Evolutionary conservation across 2,888 invertebrate genomes (phyloP).

Genomic region (Ormyrus nitidulus): DNA sequence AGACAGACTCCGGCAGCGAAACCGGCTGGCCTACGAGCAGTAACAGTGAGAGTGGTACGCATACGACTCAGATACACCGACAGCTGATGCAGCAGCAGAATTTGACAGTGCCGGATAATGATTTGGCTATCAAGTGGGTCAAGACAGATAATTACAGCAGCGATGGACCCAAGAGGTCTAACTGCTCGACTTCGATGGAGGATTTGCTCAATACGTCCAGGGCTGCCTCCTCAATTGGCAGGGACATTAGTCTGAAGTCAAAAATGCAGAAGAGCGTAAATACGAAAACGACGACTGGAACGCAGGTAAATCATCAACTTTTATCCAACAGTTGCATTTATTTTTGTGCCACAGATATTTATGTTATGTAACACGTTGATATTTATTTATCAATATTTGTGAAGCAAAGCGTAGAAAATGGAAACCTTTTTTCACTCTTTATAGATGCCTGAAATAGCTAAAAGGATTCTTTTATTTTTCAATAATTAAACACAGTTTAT

Average conservation of each 20-base stretch:
- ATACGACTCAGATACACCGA: constrained; percentile 68
- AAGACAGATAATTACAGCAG: constrained; percentile 66
- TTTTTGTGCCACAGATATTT: too few species aligned
- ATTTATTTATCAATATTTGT: too few species aligned
- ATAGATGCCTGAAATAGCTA: too few species aligned
- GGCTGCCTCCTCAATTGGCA: constrained; percentile 64
- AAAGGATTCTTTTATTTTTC: background rate
- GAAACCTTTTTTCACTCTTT: too few species aligned
- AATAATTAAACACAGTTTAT: background rate
- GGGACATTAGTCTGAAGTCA: constrained; percentile 8
- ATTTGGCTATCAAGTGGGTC: constrained; percentile 73
- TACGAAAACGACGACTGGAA: constrained; percentile 49
- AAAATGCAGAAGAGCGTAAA: constrained; percentile 5
- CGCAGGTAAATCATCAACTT: constrained; percentile 60
- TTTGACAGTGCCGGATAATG: constrained; percentile 62
- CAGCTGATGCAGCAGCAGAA: constrained; percentile 59
- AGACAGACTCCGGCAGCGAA: constrained; percentile 82
- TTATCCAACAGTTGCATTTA: too few species aligned
- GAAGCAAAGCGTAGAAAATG: too few species aligned
- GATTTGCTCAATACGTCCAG: constrained; percentile 72
- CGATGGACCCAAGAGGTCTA: constrained; percentile 74
- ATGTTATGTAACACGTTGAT: too few species aligned
- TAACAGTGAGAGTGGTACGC: constrained; percentile 78
- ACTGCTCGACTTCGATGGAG: constrained; percentile 74
- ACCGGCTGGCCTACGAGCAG: constrained; percentile 84